phyloP scores from a whole-genome alignment of 2,888 invertebrate genomes.

The Acanthococcus lagerstroemiae region DNA sequence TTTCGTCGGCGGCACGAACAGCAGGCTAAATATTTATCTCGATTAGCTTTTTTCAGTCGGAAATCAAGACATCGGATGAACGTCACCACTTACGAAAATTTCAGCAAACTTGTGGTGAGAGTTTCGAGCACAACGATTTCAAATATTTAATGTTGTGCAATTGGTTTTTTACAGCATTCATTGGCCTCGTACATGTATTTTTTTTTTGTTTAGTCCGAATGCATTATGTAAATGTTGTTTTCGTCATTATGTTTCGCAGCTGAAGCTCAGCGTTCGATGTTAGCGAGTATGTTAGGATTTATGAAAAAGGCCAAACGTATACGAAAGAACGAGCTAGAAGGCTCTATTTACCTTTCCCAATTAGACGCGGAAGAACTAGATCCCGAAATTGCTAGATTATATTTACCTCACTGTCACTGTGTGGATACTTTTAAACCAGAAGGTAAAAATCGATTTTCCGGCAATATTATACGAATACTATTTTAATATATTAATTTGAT shows the following conservation, averaged over 20 bases:
- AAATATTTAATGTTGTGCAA: neutral
- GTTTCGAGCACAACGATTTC: no score
- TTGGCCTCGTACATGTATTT: neutral
- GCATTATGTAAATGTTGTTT: neutral
- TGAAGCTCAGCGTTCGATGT: constrained; percentile 57
- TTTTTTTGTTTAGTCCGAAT: neutral
- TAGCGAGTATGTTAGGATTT: constrained; percentile 86
- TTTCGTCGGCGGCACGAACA: no score
- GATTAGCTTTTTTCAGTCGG: no score
- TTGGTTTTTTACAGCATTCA: neutral
- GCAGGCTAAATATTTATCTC: no score
- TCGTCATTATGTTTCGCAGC: constrained; percentile 35
- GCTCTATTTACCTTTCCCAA: constrained; percentile 86
- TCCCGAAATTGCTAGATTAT: constrained; percentile 81
- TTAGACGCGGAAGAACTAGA: constrained; percentile 82
- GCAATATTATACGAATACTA: no score
- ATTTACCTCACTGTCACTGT: constrained; percentile 59
- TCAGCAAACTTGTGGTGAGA: no score
- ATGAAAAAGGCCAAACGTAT: constrained; percentile 65
- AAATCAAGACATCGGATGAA: no score
- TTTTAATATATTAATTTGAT: no score
- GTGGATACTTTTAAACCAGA: constrained; percentile 33
- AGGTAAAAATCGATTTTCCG: no score
- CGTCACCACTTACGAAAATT: no score
- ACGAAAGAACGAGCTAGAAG: constrained; percentile 51